Evolutionary conservation across 2,113 vertebrate species (phyloP).

Genomic region (Alethe diademata): DNA sequence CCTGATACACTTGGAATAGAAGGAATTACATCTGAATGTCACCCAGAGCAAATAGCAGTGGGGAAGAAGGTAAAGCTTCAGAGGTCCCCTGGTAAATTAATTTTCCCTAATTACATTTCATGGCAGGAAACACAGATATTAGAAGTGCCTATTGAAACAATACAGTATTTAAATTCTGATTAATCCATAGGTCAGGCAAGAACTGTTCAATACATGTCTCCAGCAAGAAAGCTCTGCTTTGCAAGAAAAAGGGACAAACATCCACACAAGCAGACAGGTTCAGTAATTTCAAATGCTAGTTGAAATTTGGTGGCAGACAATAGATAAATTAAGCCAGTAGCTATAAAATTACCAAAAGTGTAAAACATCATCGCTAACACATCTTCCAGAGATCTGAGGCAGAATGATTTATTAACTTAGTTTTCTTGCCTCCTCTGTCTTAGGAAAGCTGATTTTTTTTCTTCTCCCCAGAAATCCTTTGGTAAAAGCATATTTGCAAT

Average conservation of each 20-base stretch:
- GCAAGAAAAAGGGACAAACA: conserved; percentile 34
- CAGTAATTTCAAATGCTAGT: neutral
- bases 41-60: neutral
- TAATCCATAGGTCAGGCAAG: conserved; percentile 22
- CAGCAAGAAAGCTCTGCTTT: neutral
- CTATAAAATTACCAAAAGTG: neutral
- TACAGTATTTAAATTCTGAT: conserved; percentile 39
- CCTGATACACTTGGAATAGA: neutral
- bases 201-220: neutral
- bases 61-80: conserved; percentile 12
- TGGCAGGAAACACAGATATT: conserved; percentile 44
- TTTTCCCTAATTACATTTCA: conserved; percentile 42
- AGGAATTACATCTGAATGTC: neutral
- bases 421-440: neutral
- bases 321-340: neutral
- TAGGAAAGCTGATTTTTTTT: neutral
- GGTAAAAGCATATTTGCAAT: neutral
- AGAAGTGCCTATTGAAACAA: conserved; percentile 40
- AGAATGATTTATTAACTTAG: neutral
- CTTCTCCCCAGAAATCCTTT: neutral
- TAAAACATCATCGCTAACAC: neutral
- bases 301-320: neutral
- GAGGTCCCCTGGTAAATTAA: conserved; percentile 33
- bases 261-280: neutral
- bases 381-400: neutral